Evolutionary conservation across 2,113 vertebrate genomes (phyloP), one percentile per base, ranked within the genome.

Genomic region (Heteronetta atricapilla): DNA sequence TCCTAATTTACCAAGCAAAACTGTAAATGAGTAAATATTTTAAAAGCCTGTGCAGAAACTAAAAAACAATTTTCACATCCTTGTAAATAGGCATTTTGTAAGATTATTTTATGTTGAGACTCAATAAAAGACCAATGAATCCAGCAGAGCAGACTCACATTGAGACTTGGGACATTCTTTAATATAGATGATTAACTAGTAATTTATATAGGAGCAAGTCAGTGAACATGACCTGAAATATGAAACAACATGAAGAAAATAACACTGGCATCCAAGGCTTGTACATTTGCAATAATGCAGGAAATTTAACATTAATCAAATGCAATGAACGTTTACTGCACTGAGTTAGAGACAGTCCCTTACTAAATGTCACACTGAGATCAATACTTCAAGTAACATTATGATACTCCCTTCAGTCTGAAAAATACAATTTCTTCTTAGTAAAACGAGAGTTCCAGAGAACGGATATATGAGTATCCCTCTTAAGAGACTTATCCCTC

Each of bases 11-110:
- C 17, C 29, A 77, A 62, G 56, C 4, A 72, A 13, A 38, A 73
- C 52, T 52, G 7, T 48, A 64, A 88, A 62, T 52, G 8, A 88
- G 25, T 38, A 55, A 60, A 73, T 29, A 56, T 14, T 73, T 21
- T 12, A 82, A 29, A 55, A 36, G 5, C 26, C 63, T 8, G 26
- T 7, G 29, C 1, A 52, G 20, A 73, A 63, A 79, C 29, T 25
- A 60, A 55, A 52, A 46, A 56, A 2, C 23, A 72, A 63, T 36
- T 36, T 2, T 55, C 2, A 73, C 0, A 0, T 46, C 9, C 20
- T 56, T 62, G 68, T 9, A 50, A 76, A 73, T 28, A 67, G 6
- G 8, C 81, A 29, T 52, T 48, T 31, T 66, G 79, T 3, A 62
- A 79, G 60, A 60, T 36, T 38, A 63, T 79, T 82, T 88, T 11